Base-by-base conservation (phyloP, 2,888 invertebrate genomes). In the Dendrolimus houi region DNA sequence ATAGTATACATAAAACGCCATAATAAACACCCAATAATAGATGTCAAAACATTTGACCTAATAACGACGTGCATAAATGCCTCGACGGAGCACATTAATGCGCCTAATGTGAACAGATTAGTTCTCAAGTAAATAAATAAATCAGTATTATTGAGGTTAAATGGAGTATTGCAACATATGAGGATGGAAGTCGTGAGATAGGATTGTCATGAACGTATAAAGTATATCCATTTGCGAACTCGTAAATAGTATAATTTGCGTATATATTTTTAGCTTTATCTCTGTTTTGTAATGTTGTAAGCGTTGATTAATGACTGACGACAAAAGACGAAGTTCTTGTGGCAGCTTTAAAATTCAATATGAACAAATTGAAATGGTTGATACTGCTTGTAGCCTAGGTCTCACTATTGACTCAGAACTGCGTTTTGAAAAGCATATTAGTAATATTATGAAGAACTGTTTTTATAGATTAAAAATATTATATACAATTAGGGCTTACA, bases 61-160 rank as follows among this genome's bases (percentile, higher is more conserved):
- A 12, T 10, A 47, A 47, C 47, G 47, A 12, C 47, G 58, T 58
- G 53, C 59, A 59, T 29, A 57, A 40, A 53, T 47, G 54, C 56
- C 56, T 59, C 57, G 29, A 42, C n/a, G 17, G 40, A 7, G 8
- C 47, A 47, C 47, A 47, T 47, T 47, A 47, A 47, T 9, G 47
- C 9, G 9, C 47, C 55, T 57, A 54, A 47, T 13, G 14, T 52
- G 41, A 29, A 54, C 41, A 52, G 58, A 58, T 58, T 57, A 62
- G 64, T 67, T 47, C 47, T 3, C 47, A 70, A 72, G 70, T 69
- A 69, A 64, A 66, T 69, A 69, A 64, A 66, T 75, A 73, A 74
- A 74, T 69, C 66, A 66, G 60, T 58, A 61, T 66, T 62, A 69
- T 69, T 65, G 64, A 68, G 69, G 72, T 72, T 63, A 68, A 72